Evolutionary conservation across 2,113 vertebrate genomes (phyloP), one percentile per base, ranked within the genome.

Genomic region (Brachirus orientalis): DNA sequence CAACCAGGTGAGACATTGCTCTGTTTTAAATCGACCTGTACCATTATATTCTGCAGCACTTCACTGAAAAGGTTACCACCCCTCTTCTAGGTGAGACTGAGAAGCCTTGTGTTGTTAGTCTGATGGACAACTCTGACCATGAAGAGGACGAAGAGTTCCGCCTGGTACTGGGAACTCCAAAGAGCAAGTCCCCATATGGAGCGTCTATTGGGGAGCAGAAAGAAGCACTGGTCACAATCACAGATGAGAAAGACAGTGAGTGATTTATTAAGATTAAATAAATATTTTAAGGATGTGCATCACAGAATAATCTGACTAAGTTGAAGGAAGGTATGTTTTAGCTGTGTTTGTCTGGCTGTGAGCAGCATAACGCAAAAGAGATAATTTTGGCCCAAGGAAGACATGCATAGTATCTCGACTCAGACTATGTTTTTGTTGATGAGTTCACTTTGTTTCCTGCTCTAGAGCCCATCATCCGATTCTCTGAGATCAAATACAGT

Each of bases 61-160:
- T 13, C 22, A 18, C 55, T 52, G 28, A 7, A 59, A 6, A 2
- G 16, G 16, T 59, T 12, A 37, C 16, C 48, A 1, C 20, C 7
- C 7, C 7, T 53, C 13, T 13, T 56, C 3, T 61, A 95, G 95
- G 95, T 63, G 94, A 96, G 72, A 92, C 79, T 16, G 94, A 96
- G 78, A 96, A 95, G 78, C 82, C 87, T 0, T 95, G 94, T 53
- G 68, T 92, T 19, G 93, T 95, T 4, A 89, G 77, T 40, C 85
- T 96, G 69, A 84, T 92, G 56, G 92, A 96, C 38, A 93, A 96
- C 85, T 83, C 84, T 0, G 19, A 92, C 61, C 93, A 94, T 19
- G 95, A 96, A 52, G 94, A 95, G 16, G 90, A 95, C 3, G 93
- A 95, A 67, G 95, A 95, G 67, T 92, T 95, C 61, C 91, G 93